Evolutionary conservation across 2,113 vertebrate genomes (phyloP), one percentile per base, ranked within the genome.

Genomic region (Rhagologus leucostigma): DNA sequence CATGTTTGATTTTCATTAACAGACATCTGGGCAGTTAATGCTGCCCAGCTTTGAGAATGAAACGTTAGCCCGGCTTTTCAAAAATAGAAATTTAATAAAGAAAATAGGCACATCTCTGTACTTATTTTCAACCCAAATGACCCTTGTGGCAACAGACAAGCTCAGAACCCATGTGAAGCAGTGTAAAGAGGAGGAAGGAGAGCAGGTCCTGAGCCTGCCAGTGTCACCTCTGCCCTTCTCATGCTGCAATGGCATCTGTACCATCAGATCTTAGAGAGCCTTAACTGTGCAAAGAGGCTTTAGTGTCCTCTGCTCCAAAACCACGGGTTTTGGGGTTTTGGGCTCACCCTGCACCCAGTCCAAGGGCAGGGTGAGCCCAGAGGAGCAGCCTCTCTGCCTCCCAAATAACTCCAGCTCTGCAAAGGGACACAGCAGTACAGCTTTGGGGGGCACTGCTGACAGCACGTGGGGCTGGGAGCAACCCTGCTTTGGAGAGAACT

Each of bases 391-490:
- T 13, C 20, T 21, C 29, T 42, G 39, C 80, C 78, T 39, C 65
- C 27, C 80, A 20, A 29, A 9, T 13, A 20, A 7, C 41, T 56
- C 60, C 50, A 70, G 50, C 42, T 42, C 42, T 42, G 42, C 4
- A 4, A 13, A 63, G 22, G 78, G 41, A 74, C 73, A 80, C 33
- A 39, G 60, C 14, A 3, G 2, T 2, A 4, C 22, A 63, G 59
- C 35, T 75, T 5, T 11, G 46, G 41, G 44, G 29, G 39, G 32
- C 30, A 5, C 29, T 44, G 77, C 2, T 33, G 71, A 14, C 49
- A 13, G 39, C 20, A 2, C 0, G 0, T 1, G 62, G 32, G 49
- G 35, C 53, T 12, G 22, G 37, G 19, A 73, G 39, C 50, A 8
- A 17, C 14, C 12, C 10, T 30, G 16, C 62, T 49, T 46, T 14